phyloP scores from a whole-genome alignment of 2,888 invertebrate genomes.

The Dioctria linearis region DNA sequence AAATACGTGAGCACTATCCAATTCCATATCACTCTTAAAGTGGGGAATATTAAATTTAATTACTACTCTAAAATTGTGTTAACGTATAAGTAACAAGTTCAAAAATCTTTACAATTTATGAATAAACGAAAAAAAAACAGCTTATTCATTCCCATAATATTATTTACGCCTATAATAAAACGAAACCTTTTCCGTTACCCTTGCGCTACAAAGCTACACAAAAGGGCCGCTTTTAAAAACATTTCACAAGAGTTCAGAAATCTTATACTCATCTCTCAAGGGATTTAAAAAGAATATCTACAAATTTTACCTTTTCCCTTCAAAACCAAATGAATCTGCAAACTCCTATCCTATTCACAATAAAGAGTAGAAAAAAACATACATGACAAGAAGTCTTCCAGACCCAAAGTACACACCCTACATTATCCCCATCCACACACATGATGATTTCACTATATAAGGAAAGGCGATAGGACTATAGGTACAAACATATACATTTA shows the following conservation, averaged over 20 bases:
- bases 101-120: no score
- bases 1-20: no score
- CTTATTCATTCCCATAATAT: no score
- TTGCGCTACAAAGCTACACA: not conserved
- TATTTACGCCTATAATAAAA: not conserved
- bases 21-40: no score
- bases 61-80: no score
- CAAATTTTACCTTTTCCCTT: slow-evolving; percentile 8
- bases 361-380: not conserved
- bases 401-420: not conserved
- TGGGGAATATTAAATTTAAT: no score
- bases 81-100: no score
- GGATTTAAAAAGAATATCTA: slow-evolving; percentile 31
- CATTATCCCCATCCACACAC: not conserved
- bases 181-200: not conserved
- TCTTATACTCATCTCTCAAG: slow-evolving; percentile 17
- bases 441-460: not conserved
- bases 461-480: not conserved
- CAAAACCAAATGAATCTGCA: not conserved
- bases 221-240: not conserved
- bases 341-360: not conserved
- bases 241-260: slow-evolving; percentile 23
- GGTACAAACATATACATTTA: not conserved
- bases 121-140: no score
- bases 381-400: not conserved